Conservation (phyloP, 2,797 vertebrate species). For the Sorex maritimensis region DNA sequence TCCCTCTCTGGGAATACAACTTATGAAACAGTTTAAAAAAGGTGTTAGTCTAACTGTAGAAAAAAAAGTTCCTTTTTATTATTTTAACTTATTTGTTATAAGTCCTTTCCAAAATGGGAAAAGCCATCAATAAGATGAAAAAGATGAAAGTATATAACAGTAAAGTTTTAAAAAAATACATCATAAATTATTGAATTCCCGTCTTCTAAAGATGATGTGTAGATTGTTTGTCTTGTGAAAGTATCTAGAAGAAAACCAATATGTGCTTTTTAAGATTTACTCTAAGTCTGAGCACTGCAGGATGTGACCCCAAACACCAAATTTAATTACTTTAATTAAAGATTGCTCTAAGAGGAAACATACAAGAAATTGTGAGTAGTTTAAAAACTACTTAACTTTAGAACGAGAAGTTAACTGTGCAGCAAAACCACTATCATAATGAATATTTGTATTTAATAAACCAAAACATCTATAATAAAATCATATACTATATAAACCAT, state of each 20-base stretch:
- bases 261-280: background rate
- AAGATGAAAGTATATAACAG: conserved; percentile 52
- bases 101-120: conserved; percentile 39
- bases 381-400: conserved; percentile 19
- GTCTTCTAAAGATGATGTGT: background rate
- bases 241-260: conserved; percentile 16
- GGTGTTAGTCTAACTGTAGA: background rate
- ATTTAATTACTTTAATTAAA: background rate
- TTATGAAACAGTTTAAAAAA: conserved; percentile 30
- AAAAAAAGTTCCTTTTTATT: conserved; percentile 3
- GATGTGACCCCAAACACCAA: too few species aligned
- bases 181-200: conserved; percentile 37
- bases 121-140: conserved; percentile 36
- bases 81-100: conserved; percentile 60
- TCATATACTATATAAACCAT: too few species aligned
- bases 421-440: background rate
- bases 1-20: background rate
- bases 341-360: background rate
- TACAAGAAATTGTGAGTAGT: background rate
- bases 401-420: conserved; percentile 30
- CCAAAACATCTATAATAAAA: background rate
- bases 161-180: background rate
- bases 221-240: conserved; percentile 59
- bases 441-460: background rate
- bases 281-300: too few species aligned